Evolutionary conservation across 2,113 vertebrate species (phyloP).

Genomic region (Lophura nycthemera): DNA sequence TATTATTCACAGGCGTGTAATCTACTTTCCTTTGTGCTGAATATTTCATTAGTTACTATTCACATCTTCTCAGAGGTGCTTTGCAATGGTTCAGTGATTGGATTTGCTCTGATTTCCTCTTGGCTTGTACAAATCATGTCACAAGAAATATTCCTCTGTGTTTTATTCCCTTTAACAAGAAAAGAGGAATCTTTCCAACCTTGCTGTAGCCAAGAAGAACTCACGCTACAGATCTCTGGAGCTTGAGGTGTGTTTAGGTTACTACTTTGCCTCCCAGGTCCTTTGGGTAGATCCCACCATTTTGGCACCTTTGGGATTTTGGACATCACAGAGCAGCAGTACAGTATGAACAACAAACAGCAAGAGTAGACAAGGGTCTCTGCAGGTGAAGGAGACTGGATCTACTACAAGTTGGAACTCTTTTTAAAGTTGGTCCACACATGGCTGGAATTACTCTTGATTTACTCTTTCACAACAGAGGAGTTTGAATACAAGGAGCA

Average conservation of each 20-base stretch:
- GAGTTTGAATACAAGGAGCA: background rate
- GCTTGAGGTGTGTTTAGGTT: background rate
- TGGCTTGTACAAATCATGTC: background rate
- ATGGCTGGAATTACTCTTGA: background rate
- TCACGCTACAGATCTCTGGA: background rate
- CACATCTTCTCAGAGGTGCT: background rate
- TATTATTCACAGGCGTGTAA: conserved; percentile 27
- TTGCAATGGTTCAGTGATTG: conserved; percentile 13
- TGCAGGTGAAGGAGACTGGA: background rate
- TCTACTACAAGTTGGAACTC: background rate
- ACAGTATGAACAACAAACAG: background rate
- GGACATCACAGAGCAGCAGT: background rate
- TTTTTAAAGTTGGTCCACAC: background rate
- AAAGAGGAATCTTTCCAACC: background rate
- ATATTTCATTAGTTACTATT: conserved; percentile 20
- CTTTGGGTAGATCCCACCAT: background rate
- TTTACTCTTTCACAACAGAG: background rate
- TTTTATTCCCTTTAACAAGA: background rate
- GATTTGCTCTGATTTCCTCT: conserved; percentile 11
- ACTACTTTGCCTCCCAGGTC: background rate
- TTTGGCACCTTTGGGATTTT: background rate
- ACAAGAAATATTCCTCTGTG: background rate
- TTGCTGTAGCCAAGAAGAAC: background rate
- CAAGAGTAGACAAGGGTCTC: background rate
- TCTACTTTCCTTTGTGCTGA: conserved; percentile 8